These are phyloP conservation scores for Chrysomallon squamiferum DNA, from an alignment of 1,140 invertebrate species.

Conservation along the genomic window DNA sequence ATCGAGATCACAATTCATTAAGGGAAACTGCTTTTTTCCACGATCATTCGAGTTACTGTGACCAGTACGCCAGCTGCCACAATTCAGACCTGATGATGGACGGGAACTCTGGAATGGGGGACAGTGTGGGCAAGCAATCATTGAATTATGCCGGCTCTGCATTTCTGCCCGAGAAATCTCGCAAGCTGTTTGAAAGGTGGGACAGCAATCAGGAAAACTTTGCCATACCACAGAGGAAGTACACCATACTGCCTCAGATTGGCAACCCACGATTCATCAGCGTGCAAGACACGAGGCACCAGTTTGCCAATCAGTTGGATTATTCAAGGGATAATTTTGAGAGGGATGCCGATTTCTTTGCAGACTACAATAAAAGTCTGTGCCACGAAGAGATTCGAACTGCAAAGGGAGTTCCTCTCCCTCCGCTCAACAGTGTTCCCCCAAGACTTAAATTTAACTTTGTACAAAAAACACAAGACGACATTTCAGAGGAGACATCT, in stretches of 20 bases:
- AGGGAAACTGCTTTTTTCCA: too few relatives aligned
- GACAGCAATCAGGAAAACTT: conserved; percentile 11
- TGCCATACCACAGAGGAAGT: conserved; percentile 34
- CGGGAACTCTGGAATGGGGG: too few relatives aligned
- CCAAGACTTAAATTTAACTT: too few relatives aligned
- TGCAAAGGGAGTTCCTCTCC: not conserved
- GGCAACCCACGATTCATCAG: conserved; percentile 5
- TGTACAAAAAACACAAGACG: too few relatives aligned
- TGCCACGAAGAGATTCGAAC: conserved; percentile 9
- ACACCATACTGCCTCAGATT: conserved; percentile 43
- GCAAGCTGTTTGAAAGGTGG: conserved; percentile 34
- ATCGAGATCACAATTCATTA: too few relatives aligned
- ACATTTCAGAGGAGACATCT: too few relatives aligned
- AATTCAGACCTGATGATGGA: not conserved
- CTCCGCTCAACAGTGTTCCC: not conserved
- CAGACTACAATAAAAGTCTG: conserved; percentile 35
- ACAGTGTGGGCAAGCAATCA: too few relatives aligned
- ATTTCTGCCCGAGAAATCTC: conserved; percentile 15
- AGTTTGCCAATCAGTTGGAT: conserved; percentile 38
- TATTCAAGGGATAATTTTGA: conserved; percentile 43
- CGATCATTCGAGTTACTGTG: too few relatives aligned
- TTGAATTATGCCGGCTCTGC: not conserved
- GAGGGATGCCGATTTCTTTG: conserved; percentile 44
- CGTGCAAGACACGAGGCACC: conserved; percentile 9
- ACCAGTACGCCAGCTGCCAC: not conserved